A percentile compares a stretch with the other conserved stretches of the same genome.
Evolutionary conservation across 1,140 invertebrate species (phyloP).

Genomic region (Pachyrhynchus sulphureomaculatus): DNA sequence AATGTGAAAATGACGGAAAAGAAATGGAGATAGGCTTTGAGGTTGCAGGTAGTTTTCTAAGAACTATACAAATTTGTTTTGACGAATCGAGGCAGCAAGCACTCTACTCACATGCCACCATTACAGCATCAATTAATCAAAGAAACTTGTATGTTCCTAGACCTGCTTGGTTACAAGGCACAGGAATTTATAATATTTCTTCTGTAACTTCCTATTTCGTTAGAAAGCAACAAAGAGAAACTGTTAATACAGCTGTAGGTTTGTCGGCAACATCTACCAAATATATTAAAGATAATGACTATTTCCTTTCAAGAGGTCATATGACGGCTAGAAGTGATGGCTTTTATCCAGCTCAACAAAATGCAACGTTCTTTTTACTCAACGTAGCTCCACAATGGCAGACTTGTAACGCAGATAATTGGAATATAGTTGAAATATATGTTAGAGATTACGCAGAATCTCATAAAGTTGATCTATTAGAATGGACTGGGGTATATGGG

Average conservation of each 20-base stretch:
- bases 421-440: conserved; percentile 54
- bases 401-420: conserved; percentile 59
- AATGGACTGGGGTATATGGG: conserved; percentile 61
- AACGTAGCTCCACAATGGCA: conserved; percentile 63
- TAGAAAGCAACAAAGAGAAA: conserved; percentile 37
- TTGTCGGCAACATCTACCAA: conserved; percentile 38
- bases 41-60: conserved; percentile 27
- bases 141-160: conserved; percentile 43
- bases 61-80: conserved; percentile 38
- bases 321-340: conserved; percentile 66
- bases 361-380: conserved; percentile 53
- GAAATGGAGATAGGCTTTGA: neutral
- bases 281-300: conserved; percentile 58
- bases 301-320: conserved; percentile 64
- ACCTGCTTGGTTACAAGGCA: conserved; percentile 38
- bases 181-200: conserved; percentile 40
- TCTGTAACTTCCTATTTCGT: conserved; percentile 40
- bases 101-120: conserved; percentile 34
- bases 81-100: conserved; percentile 30
- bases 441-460: conserved; percentile 48
- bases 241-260: conserved; percentile 42
- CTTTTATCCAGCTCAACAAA: conserved; percentile 61
- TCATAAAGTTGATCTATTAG: conserved; percentile 45
- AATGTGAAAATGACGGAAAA: neutral
- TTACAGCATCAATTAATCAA: conserved; percentile 39